A percentile compares a stretch with the other conserved stretches of the same genome.
These are phyloP conservation scores for Cenopis cana DNA, from an alignment of 2,888 invertebrate species.

Conservation along the genomic window DNA sequence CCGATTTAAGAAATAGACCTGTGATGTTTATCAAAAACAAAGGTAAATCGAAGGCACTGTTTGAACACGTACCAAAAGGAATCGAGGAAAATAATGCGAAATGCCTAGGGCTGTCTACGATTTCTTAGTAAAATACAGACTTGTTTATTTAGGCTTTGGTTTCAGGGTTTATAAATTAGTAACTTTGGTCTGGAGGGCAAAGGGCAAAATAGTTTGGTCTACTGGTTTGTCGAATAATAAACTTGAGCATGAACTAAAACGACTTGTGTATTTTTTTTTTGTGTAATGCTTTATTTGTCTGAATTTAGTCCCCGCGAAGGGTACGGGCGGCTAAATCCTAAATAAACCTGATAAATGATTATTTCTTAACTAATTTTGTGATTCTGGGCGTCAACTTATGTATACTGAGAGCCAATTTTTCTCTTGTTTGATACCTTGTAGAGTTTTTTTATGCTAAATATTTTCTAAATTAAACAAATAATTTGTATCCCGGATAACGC, in stretches of 20 bases:
- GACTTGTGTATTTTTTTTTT: too few relatives aligned
- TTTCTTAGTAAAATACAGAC: neutral
- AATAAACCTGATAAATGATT: too few relatives aligned
- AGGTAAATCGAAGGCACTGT: slow-evolving; percentile 37
- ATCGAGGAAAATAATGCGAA: slow-evolving; percentile 28
- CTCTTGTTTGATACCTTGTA: too few relatives aligned
- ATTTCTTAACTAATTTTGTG: too few relatives aligned
- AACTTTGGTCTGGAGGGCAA: neutral
- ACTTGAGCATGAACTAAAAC: neutral
- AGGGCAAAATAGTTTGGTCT: neutral
- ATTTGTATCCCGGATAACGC: too few relatives aligned
- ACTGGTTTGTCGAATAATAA: neutral
- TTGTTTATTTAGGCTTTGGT: neutral
- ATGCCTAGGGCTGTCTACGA: slow-evolving; percentile 26
- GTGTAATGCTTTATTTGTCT: too few relatives aligned
- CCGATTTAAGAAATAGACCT: slow-evolving; percentile 8
- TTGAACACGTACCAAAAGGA: slow-evolving; percentile 34
- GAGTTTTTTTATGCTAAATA: too few relatives aligned
- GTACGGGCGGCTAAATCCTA: too few relatives aligned
- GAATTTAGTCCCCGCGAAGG: too few relatives aligned
- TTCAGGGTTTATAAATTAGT: neutral
- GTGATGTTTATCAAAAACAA: slow-evolving; percentile 41
- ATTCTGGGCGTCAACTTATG: too few relatives aligned
- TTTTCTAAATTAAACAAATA: too few relatives aligned
- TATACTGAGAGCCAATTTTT: too few relatives aligned